Conservation (phyloP, 2,888 invertebrate genomes). For the Rugalucina vietnamica region DNA sequence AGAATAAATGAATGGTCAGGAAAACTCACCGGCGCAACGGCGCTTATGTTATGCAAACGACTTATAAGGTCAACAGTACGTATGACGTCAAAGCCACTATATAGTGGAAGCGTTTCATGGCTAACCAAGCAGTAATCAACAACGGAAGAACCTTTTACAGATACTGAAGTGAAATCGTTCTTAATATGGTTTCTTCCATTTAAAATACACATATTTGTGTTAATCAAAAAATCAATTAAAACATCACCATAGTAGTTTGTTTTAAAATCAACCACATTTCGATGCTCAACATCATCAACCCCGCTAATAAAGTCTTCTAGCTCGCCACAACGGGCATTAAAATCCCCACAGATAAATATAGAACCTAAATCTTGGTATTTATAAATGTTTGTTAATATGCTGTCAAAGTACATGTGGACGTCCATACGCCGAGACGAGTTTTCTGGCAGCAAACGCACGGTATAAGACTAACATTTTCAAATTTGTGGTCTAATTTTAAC, state of each 20-base stretch:
- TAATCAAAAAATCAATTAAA: conserved; percentile 1
- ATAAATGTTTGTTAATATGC: background rate
- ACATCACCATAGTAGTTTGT: conserved; percentile 1
- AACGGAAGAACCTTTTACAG: conserved; percentile 1
- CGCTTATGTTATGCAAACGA: background rate
- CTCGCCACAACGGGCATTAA: conserved; percentile 5
- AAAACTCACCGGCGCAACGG: background rate
- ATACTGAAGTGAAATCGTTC: conserved; percentile 10
- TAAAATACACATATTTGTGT: conserved; percentile 11
- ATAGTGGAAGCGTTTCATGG: background rate
- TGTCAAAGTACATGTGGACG: background rate
- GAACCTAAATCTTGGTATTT: background rate
- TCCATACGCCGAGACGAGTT: background rate
- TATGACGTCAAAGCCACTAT: background rate
- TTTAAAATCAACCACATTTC: conserved; percentile 8
- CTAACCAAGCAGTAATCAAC: too few species aligned
- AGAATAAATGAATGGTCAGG: background rate
- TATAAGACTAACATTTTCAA: conserved; percentile 1
- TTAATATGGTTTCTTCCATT: background rate
- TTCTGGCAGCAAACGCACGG: conserved; percentile 19
- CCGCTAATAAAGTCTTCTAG: conserved; percentile 8
- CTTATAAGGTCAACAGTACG: conserved; percentile 1
- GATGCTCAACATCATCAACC: background rate
- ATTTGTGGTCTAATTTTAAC: too few species aligned
- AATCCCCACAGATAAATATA: conserved; percentile 3